Conservation (phyloP, 37 sponge, comb jelly and placozoan genomes). For the Hormiphora californensis region DNA sequence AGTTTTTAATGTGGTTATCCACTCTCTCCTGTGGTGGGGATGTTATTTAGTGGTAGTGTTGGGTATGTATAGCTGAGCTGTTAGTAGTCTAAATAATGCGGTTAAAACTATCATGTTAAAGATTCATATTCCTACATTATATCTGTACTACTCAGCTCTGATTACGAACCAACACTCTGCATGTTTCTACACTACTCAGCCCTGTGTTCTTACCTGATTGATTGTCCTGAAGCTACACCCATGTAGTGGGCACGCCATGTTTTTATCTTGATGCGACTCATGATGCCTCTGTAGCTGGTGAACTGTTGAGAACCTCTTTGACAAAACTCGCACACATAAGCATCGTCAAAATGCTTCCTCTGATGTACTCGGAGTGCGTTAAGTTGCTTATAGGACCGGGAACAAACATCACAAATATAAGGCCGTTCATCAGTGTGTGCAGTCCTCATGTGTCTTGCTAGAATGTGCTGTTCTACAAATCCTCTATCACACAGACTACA, state of each 20-base stretch:
- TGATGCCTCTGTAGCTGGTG: constrained; percentile 37
- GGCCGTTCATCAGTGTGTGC: constrained; percentile 50
- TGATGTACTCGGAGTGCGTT: constrained; percentile 45
- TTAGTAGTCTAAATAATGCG: no score
- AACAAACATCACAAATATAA: constrained; percentile 50
- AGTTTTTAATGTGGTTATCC: constrained; percentile 39
- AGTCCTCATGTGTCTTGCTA: constrained; percentile 43
- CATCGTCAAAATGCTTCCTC: constrained; percentile 53
- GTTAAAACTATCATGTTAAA: no score
- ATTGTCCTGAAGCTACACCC: constrained; percentile 37
- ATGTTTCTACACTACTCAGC: no score
- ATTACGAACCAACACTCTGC: no score
- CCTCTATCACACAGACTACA: constrained; percentile 53
- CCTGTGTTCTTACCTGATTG: no score
- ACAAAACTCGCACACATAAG: constrained; percentile 54
- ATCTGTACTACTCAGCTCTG: no score
- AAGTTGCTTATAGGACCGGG: constrained; percentile 34
- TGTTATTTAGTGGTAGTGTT: no score
- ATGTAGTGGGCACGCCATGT: constrained; percentile 29
- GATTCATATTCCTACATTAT: no score
- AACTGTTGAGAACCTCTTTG: constrained; percentile 46
- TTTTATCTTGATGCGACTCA: constrained; percentile 44
- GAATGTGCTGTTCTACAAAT: constrained; percentile 47
- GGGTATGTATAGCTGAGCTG: no score
- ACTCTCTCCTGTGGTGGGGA: no score